Evolutionary conservation across 2,888 invertebrate genomes (phyloP), one percentile per base, ranked within the genome.

Genomic region (Diarsia dahlii): DNA sequence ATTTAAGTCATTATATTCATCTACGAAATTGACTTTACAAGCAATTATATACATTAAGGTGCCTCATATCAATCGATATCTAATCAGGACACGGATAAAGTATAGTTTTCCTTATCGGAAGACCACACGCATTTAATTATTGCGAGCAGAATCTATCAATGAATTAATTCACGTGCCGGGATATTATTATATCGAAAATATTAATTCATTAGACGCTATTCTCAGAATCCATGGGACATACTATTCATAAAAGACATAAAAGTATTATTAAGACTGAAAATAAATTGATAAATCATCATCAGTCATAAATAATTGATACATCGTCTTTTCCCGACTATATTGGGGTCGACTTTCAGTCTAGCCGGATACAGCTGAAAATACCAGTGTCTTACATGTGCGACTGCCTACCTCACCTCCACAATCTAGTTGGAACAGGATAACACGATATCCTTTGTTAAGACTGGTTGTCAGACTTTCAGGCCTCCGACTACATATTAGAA

Each of bases 21-120:
- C 15, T 48, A 48, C 13, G 48, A 48, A 48, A 48, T 13, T 15
- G 48, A 48, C 48, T 48, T 13, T 48, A 48, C 48, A 15, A 15
- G 13, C 28, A 54, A 54, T 20, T n/a, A 23, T 46, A 45, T 60
- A 48, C 12, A 46, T 34, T 13, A 13, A 54, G n/a, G 46, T 18
- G 10, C 23, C 28, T 67, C 66, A 63, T 63, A 15, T 34, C 9
- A 66, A 63, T 68, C 34, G n/a, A 58, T 48, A 74, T 52, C 46
- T 28, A 80, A 74, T 80, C 28, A 64, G 28, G 45, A 73, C 46
- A 48, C 65, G 50, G 23, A 80, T 54, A 60, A 48, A 64, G n/a
- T 50, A 50, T n/a, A 23, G 13, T 81, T 80, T 76, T 80, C 81
- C 81, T 81, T 81, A 81, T 18, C 15, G 54, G 64, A 70, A 70